Percentiles rank a stretch among this genome's conserved stretches.
phyloP scores from a whole-genome alignment of 2,113 vertebrate genomes.

The Jacana jacana region DNA sequence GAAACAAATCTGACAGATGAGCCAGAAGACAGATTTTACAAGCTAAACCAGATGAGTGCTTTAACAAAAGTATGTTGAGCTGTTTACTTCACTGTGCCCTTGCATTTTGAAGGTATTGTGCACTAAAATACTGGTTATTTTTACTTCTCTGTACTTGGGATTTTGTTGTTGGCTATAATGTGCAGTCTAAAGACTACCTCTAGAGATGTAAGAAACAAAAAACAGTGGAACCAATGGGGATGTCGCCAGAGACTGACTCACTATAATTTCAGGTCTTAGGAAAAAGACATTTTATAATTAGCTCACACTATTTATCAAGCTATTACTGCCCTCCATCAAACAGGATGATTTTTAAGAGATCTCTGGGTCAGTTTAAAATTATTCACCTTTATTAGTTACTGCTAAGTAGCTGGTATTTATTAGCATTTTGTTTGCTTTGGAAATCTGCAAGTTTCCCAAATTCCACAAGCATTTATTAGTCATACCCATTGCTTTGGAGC shows the following conservation, averaged over 20 bases:
- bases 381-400: background rate
- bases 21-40: background rate
- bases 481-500: background rate
- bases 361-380: background rate
- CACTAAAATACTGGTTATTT: background rate
- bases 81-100: background rate
- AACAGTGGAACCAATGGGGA: background rate
- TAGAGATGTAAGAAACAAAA: background rate
- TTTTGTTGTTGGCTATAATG: background rate
- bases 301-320: background rate
- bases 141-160: background rate
- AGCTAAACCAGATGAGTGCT: background rate
- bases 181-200: background rate
- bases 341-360: background rate
- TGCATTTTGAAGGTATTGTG: background rate
- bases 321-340: background rate
- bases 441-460: background rate
- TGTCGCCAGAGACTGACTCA: background rate
- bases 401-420: background rate
- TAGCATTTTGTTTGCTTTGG: background rate
- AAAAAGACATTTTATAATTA: background rate
- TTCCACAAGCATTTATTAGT: background rate
- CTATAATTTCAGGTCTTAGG: background rate
- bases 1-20: background rate
- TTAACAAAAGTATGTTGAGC: background rate